phyloP scores from a whole-genome alignment of 1,140 invertebrate species.

The Leptinotarsa defecta region DNA sequence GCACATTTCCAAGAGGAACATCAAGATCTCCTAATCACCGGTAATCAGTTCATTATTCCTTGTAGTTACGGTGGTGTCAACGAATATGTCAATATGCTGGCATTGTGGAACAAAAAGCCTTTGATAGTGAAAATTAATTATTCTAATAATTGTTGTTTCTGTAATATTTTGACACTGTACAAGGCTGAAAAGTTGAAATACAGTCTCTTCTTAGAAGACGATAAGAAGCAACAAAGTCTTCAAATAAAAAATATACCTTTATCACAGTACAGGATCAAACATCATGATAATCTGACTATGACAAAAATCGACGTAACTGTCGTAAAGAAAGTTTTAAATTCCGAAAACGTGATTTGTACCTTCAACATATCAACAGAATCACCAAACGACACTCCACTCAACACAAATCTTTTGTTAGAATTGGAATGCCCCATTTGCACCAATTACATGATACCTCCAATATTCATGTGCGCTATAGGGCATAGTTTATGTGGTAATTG shows the following conservation, averaged over 20 bases:
- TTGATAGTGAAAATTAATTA: neutral
- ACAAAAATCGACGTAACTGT: neutral
- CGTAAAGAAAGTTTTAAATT: neutral
- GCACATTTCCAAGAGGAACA: neutral
- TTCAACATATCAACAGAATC: neutral
- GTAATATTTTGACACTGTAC: neutral
- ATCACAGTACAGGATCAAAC: neutral
- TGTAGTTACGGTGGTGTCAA: neutral
- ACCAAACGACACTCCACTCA: neutral
- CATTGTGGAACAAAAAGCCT: neutral
- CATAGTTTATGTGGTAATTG: slow-evolving; percentile 41
- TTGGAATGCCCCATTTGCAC: slow-evolving; percentile 42
- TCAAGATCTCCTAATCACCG: neutral
- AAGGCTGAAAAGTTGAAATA: neutral
- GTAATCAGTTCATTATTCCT: neutral
- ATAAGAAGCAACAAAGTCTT: neutral
- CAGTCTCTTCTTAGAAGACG: neutral
- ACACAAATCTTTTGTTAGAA: slow-evolving; percentile 33
- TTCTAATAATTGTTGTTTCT: neutral
- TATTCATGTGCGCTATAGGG: slow-evolving; percentile 37
- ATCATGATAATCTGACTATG: neutral
- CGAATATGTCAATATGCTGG: neutral
- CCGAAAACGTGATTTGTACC: neutral
- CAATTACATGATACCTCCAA: slow-evolving; percentile 40
- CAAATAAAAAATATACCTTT: neutral